Percentiles rank a stretch among this genome's conserved stretches.
Conservation (phyloP, 2,113 vertebrate genomes). For the Urocitellus parryii region DNA sequence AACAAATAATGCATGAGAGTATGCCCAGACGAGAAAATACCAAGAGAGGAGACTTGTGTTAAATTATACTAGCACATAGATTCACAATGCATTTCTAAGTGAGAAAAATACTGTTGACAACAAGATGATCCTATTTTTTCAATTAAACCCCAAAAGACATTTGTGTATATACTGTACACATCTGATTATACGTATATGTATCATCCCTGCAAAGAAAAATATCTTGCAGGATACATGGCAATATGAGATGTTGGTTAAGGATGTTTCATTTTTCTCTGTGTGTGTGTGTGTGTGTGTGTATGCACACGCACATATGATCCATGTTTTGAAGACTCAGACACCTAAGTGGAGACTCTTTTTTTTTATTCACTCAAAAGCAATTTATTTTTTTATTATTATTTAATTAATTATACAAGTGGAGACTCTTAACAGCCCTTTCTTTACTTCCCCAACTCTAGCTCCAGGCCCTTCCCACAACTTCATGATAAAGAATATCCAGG, state of each 20-base stretch:
- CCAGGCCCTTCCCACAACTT: neutral
- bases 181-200: neutral
- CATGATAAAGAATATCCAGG: neutral
- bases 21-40: neutral
- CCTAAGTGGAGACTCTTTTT: neutral
- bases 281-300: too few species aligned
- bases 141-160: neutral
- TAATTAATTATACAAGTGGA: neutral
- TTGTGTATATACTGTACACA: neutral
- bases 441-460: neutral
- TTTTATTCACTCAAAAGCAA: too few species aligned
- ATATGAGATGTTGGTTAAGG: neutral
- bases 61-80: neutral
- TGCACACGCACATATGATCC: neutral
- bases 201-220: neutral
- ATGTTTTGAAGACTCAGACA: constrained; percentile 11
- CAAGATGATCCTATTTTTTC: neutral
- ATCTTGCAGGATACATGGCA: neutral
- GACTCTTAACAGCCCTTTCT: neutral
- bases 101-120: neutral
- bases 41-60: neutral
- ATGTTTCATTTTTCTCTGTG: neutral
- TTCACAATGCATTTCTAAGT: neutral
- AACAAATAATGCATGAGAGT: neutral
- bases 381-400: too few species aligned